A percentile compares a stretch with the other conserved stretches of the same genome.
Conservation (phyloP, 2,888 invertebrate genomes). For the Stenoptilia bipunctidactyla region DNA sequence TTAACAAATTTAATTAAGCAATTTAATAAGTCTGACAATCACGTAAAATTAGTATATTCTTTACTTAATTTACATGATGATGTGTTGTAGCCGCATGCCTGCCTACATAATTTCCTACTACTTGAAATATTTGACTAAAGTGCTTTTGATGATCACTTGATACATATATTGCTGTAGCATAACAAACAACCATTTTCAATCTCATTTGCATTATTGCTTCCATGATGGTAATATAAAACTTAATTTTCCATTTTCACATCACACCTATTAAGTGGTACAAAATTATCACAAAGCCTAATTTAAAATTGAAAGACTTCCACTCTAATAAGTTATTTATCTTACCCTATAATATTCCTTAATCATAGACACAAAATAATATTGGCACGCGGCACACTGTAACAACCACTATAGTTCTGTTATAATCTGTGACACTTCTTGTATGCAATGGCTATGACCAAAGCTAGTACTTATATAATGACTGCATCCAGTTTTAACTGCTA, state of each 20-base stretch:
- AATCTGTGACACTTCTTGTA: background rate
- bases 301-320: conserved; percentile 22
- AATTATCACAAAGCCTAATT: conserved; percentile 35
- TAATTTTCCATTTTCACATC: conserved; percentile 13
- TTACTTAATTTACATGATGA: background rate
- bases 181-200: conserved; percentile 25
- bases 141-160: conserved; percentile 12
- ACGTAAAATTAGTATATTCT: too few species aligned
- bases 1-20: too few species aligned
- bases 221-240: conserved; percentile 21
- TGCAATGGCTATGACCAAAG: background rate
- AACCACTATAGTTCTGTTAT: background rate
- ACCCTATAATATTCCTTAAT: conserved; percentile 16
- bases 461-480: background rate
- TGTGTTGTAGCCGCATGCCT: conserved; percentile 22
- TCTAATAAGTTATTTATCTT: conserved; percentile 16
- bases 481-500: background rate
- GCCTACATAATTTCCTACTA: conserved; percentile 11
- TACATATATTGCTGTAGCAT: conserved; percentile 28
- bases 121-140: conserved; percentile 15
- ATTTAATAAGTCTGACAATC: too few species aligned
- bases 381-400: conserved; percentile 48
- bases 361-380: conserved; percentile 31
- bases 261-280: conserved; percentile 21
- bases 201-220: conserved; percentile 35